phyloP scores from a whole-genome alignment of 2,113 vertebrate genomes.

The Cynopterus brachyotis region DNA sequence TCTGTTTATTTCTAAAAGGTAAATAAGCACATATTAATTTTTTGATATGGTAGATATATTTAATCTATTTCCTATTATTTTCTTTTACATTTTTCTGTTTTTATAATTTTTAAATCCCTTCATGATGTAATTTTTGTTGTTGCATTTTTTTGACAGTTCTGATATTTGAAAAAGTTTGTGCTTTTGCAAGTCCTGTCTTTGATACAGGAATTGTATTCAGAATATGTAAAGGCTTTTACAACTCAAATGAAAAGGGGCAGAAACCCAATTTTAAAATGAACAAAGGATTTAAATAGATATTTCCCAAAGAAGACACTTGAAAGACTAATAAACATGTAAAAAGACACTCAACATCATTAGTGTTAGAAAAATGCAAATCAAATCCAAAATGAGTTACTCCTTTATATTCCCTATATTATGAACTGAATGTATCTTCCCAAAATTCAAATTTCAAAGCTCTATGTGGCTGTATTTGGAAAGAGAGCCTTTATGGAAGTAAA shows the following conservation, averaged over 20 bases:
- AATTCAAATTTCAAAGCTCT: neutral
- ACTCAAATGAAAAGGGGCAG: neutral
- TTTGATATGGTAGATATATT: neutral
- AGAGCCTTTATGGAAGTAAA: neutral
- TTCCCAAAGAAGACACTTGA: neutral
- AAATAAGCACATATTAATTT: neutral
- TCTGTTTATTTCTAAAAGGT: neutral
- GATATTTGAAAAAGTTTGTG: neutral
- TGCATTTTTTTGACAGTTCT: neutral
- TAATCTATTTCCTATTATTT: neutral
- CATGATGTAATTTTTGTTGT: neutral
- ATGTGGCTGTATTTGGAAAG: neutral
- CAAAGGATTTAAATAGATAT: neutral
- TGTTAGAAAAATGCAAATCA: neutral
- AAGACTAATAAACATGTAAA: neutral
- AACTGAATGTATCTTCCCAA: neutral
- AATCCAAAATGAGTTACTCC: neutral
- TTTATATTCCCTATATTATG: neutral
- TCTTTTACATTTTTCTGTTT: neutral
- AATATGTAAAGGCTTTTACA: neutral
- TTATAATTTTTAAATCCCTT: neutral
- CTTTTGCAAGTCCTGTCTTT: neutral
- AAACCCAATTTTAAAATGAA: neutral
- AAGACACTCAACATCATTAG: neutral
- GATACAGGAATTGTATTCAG: neutral